phyloP scores from a whole-genome alignment of 1,140 invertebrate species.

The Zaprionus vittiger region DNA sequence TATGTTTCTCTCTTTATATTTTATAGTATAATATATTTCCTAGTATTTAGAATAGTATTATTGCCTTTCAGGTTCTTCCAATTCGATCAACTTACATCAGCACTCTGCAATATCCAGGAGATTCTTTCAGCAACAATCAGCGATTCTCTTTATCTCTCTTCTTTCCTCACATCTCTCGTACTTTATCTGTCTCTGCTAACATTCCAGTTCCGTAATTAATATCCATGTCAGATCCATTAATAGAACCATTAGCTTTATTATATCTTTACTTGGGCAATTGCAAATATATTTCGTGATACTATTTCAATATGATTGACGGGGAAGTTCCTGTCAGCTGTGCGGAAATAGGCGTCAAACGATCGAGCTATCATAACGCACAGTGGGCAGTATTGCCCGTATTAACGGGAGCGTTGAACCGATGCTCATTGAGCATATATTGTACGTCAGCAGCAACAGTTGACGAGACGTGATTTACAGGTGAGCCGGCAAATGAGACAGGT shows the following conservation, averaged over 20 bases:
- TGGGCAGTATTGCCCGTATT: constrained; percentile 35
- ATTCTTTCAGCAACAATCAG: background rate
- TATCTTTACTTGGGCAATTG: background rate
- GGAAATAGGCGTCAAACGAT: constrained; percentile 41
- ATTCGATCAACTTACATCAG: no score
- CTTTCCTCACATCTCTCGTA: background rate
- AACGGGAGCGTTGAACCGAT: constrained; percentile 67
- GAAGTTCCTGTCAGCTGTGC: constrained; percentile 26
- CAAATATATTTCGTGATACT: constrained; percentile 24
- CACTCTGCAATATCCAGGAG: no score
- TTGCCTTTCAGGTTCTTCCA: no score
- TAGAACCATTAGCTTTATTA: background rate
- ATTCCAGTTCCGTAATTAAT: background rate
- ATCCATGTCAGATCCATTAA: background rate
- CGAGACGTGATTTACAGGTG: constrained; percentile 64
- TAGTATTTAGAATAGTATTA: no score
- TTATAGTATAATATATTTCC: no score
- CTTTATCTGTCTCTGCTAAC: background rate
- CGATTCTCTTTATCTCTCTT: background rate
- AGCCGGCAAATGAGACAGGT: constrained; percentile 59
- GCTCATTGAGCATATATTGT: constrained; percentile 48
- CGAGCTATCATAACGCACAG: constrained; percentile 19
- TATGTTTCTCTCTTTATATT: no score
- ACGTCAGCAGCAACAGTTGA: constrained; percentile 33
- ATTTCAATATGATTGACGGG: constrained; percentile 7